phyloP scores from a whole-genome alignment of 2,113 vertebrate genomes.

The Petromus typicus region DNA sequence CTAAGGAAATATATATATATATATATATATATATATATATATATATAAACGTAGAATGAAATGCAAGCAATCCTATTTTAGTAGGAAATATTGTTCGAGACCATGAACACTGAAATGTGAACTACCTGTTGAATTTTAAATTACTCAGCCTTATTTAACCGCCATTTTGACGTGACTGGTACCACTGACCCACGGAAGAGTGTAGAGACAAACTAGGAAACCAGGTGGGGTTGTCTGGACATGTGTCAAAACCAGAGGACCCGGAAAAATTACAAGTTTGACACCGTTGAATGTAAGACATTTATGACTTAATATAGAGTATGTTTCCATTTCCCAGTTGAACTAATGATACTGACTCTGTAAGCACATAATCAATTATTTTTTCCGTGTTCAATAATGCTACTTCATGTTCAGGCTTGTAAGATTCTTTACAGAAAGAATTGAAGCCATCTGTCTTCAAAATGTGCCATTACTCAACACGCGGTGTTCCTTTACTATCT shows the following conservation, averaged over 20 bases:
- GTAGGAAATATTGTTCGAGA: background rate
- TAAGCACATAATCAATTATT: constrained; percentile 71
- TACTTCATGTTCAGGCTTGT: constrained; percentile 60
- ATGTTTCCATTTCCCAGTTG: constrained; percentile 65
- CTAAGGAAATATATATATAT: background rate
- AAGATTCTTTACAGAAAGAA: constrained; percentile 66
- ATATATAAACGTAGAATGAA: background rate
- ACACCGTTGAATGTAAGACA: constrained; percentile 64
- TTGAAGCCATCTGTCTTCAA: constrained; percentile 53
- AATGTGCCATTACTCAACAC: background rate
- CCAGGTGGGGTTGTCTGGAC: constrained; percentile 75
- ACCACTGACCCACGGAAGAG: constrained; percentile 59
- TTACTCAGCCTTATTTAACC: constrained; percentile 78
- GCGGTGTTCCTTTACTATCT: background rate
- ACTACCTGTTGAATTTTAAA: constrained; percentile 60
- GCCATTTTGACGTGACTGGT: constrained; percentile 62
- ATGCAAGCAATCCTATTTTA: constrained; percentile 47
- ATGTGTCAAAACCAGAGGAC: constrained; percentile 70
- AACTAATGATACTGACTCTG: constrained; percentile 27
- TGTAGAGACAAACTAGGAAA: constrained; percentile 76
- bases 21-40: no score
- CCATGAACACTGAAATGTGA: constrained; percentile 50
- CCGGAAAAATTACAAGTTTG: constrained; percentile 76
- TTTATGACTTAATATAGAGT: constrained; percentile 59
- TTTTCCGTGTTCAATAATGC: constrained; percentile 68